Evolutionary conservation across 2,888 invertebrate genomes (phyloP), one percentile per base, ranked within the genome.

Genomic region (Unio delphinus): DNA sequence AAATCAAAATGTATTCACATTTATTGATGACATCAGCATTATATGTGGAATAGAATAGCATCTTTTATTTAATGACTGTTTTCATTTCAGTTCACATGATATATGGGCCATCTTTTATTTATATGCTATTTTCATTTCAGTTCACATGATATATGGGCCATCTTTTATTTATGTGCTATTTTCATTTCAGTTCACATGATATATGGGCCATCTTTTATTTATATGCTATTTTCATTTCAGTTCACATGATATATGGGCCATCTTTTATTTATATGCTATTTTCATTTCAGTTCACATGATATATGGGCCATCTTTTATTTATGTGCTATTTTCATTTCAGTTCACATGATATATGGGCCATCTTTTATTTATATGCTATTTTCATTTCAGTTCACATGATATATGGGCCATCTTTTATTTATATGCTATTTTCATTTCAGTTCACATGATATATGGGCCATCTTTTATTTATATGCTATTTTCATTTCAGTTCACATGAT

Each of bases 391-490:
- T 7, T 34, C 30, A 30, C 3, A 30, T 30, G 30, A 30, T 30
- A 3, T 5, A 30, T 30, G 5, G 4, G 4, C 30, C 4, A 45
- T 57, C 58, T 68, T 60, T 45, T 17, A 57, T 18, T 28, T 23
- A 58, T 30, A 6, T 2, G 60, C 34, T 54, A 26, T 67, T 61
- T 60, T 73, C 62, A 62, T 78, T 81, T 66, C 78, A 85, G 84
- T 89, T 23, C 83, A 87, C 70, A 84, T 89, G 78, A 87, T 89
- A 28, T 89, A 88, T 79, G 89, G 89, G 11, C 87, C 88, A 45
- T 80, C 83, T 68, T 60, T 45, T 17, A 57, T 18, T 28, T 23
- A 58, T 30, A 6, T 2, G 60, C 34, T 54, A 26, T 67, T 61
- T 60, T 73, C 62, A 62, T 78, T 81, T 66, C 78, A 85, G 84